Base-by-base conservation (phyloP, 2,113 vertebrate species). In the Sylvietta virens region DNA sequence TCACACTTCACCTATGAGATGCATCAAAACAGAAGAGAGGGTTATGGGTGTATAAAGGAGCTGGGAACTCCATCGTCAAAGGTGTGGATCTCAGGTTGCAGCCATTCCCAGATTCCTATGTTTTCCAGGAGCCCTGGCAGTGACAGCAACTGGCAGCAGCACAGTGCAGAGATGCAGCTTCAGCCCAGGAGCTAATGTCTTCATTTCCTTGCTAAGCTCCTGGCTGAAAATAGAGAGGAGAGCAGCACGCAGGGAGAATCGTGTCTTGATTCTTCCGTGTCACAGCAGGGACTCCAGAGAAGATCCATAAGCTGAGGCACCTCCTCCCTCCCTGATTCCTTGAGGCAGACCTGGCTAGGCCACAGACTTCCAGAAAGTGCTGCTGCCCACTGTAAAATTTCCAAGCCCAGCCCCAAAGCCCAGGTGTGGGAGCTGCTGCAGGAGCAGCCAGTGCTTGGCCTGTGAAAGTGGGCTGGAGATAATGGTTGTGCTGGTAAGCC, bases 201-300 rank as follows among this genome's bases (percentile, higher is more conserved):
- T 79, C 26, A 74, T 86, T 91, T 84, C 57, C 65, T 70, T 62
- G 56, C 67, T 94, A 84, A 94, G 83, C 64, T 94, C 14, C 40
- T 88, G 69, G 72, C 56, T 84, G 70, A 86, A 95, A 84, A 84
- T 9, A 80, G 40, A 84, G 65, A 86, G 45, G 72, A 89, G 40
- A 89, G 40, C 48, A 78, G 81, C n/a, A 40, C 1, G 1, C 42
- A 91, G 58, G 42, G 67, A 80, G 39, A 79, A 19, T 24, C 35
- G 1, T 4, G 0, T 72, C 69, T 72, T 54, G 42, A 39, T 85
- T 67, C 16, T 67, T 74, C 26, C 0, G 0, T 66, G 48, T 89
- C 45, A 76, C 65, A 81, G 65, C 71, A 81, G 54, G 86, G 40
- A 65, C 45, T 27, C 10, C 2, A 4, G 40, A 90, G 39, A 54